Evolutionary conservation across 2,888 invertebrate genomes (phyloP).

Genomic region (Apamea crenata): DNA sequence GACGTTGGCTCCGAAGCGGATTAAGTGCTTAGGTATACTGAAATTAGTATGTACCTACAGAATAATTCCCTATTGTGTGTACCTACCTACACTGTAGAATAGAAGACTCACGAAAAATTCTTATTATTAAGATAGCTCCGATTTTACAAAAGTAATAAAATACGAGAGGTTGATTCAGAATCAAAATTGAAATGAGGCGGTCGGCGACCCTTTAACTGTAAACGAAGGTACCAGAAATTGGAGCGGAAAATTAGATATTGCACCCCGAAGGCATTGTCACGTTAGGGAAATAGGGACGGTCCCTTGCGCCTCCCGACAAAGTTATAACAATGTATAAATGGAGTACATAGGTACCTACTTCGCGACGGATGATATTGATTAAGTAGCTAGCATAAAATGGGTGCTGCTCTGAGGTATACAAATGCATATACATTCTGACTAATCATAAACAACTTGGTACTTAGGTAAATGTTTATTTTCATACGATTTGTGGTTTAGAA

Average conservation of each 20-base stretch:
- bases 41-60: no score
- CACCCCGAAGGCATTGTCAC: constrained; percentile 53
- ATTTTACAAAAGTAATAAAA: constrained; percentile 6
- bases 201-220: constrained; percentile 13
- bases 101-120: neutral
- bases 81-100: neutral
- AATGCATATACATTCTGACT: neutral
- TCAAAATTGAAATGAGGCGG: constrained; percentile 37
- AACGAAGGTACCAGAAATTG: constrained; percentile 23
- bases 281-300: constrained; percentile 42
- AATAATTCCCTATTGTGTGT: neutral
- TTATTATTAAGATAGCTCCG: neutral
- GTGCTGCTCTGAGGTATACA: neutral
- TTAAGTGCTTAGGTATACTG: neutral
- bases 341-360: constrained; percentile 12
- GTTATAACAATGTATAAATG: constrained; percentile 1
- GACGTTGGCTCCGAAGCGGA: neutral
- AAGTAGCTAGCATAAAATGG: neutral
- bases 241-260: constrained; percentile 54
- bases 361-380: constrained; percentile 35
- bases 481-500: constrained; percentile 5
- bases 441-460: neutral
- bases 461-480: constrained; percentile 7
- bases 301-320: constrained; percentile 20
- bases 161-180: constrained; percentile 33